These are phyloP conservation scores for Luperina nickerlii DNA, from an alignment of 2,888 invertebrate species.

Conservation along the genomic window DNA sequence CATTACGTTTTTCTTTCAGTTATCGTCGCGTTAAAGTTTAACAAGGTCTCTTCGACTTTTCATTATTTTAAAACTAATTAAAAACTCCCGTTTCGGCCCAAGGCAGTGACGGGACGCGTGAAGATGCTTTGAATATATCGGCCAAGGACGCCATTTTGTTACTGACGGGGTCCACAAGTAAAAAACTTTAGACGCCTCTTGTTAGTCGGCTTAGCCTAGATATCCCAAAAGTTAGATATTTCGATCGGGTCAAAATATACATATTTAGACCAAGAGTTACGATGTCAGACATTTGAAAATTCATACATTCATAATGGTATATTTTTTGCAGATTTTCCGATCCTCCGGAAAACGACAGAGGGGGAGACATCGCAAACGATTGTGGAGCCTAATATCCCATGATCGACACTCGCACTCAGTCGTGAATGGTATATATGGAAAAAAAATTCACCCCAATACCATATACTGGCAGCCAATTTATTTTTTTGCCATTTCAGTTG, in stretches of 20 bases:
- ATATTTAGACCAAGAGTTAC: conserved; percentile 39
- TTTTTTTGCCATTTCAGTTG: conserved; percentile 56
- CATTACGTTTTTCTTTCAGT: conserved; percentile 69
- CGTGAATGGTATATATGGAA: conserved; percentile 52
- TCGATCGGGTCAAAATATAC: conserved; percentile 17
- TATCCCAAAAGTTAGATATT: conserved; percentile 36
- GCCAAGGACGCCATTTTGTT: conserved; percentile 58
- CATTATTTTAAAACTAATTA: conserved; percentile 73
- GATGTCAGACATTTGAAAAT: conserved; percentile 27
- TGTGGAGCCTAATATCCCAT: conserved; percentile 62
- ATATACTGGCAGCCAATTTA: conserved; percentile 58
- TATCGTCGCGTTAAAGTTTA: conserved; percentile 69
- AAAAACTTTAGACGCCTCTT: conserved; percentile 51
- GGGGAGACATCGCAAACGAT: conserved; percentile 57
- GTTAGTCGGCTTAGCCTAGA: conserved; percentile 45
- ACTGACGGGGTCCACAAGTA: conserved; percentile 46
- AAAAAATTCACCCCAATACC: conserved; percentile 56
- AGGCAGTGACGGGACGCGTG: conserved; percentile 63
- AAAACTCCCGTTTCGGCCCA: conserved; percentile 64
- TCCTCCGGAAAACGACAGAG: conserved; percentile 45
- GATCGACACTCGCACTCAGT: conserved; percentile 62
- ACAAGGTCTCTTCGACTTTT: conserved; percentile 68
- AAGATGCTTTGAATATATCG: conserved; percentile 58
- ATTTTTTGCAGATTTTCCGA: conserved; percentile 52
- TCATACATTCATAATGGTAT: conserved; percentile 39